Conservation (phyloP, 2,888 invertebrate species). For the Liodrosophila aerea region DNA sequence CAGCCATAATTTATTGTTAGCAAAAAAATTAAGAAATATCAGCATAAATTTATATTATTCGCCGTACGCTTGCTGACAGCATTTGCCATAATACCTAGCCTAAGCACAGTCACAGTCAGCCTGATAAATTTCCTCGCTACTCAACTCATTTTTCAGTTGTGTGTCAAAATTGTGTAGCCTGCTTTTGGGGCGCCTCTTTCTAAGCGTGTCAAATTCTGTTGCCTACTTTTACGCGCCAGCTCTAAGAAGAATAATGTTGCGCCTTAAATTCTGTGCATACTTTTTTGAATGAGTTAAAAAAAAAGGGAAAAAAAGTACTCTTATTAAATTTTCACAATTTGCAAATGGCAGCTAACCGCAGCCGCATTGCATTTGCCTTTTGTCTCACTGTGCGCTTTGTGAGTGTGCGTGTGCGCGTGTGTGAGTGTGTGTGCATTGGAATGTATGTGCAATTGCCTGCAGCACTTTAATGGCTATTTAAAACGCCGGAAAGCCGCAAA, state of each 20-base stretch:
- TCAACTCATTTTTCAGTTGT: conserved; percentile 46
- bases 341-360: conserved; percentile 46
- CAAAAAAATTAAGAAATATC: no score
- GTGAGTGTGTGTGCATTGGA: conserved; percentile 11
- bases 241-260: no score
- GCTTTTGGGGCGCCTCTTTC: no score
- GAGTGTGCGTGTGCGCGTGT: conserved; percentile 4
- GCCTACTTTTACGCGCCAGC: conserved; percentile 27
- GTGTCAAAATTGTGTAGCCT: conserved; percentile 6
- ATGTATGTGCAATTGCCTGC: conserved; percentile 39
- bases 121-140: background rate
- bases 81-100: background rate
- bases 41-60: no score
- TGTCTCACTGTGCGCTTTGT: conserved; percentile 25
- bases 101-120: conserved; percentile 24
- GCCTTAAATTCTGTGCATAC: conserved; percentile 4
- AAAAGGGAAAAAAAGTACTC: background rate
- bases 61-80: no score
- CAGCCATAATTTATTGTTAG: conserved; percentile 31
- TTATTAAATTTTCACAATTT: conserved; percentile 37
- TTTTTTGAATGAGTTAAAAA: background rate
- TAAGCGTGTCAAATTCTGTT: conserved; percentile 16
- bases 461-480: conserved; percentile 69
- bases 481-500: conserved; percentile 74
- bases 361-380: conserved; percentile 37